phyloP scores from a whole-genome alignment of 2,888 invertebrate genomes.

The Acleris cristana region DNA sequence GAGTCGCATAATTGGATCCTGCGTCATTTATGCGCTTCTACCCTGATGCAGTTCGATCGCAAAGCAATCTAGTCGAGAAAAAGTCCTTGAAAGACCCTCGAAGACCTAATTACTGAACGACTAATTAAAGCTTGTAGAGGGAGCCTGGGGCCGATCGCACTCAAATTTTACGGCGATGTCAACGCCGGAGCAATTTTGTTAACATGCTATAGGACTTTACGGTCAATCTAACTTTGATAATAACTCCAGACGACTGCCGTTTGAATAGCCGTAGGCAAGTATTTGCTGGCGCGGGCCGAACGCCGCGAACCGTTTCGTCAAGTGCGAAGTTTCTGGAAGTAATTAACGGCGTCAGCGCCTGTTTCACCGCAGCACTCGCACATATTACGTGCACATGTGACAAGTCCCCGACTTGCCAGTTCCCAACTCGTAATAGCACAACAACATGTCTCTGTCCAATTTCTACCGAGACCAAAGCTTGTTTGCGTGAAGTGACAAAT shows the following conservation, averaged over 20 bases:
- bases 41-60: slow-evolving; percentile 29
- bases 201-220: slow-evolving; percentile 30
- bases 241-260: slow-evolving; percentile 11
- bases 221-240: slow-evolving; percentile 35
- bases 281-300: not conserved
- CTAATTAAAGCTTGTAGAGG: slow-evolving; percentile 56
- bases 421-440: slow-evolving; percentile 26
- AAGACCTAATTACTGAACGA: slow-evolving; percentile 49
- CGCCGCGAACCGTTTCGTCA: slow-evolving; percentile 30
- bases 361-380: slow-evolving; percentile 25
- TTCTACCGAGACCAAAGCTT: slow-evolving; percentile 20
- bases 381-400: slow-evolving; percentile 35
- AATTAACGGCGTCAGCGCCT: slow-evolving; percentile 28
- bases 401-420: slow-evolving; percentile 32
- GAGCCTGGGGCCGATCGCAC: slow-evolving; percentile 22
- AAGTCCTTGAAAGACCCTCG: not conserved
- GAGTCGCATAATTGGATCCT: slow-evolving; percentile 32
- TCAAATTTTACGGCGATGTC: slow-evolving; percentile 31
- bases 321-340: slow-evolving; percentile 35
- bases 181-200: slow-evolving; percentile 20
- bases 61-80: not conserved
- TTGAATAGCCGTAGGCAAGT: slow-evolving; percentile 6
- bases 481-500: slow-evolving; percentile 30
- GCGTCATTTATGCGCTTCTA: slow-evolving; percentile 28
- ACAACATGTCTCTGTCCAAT: slow-evolving; percentile 32